Base-by-base conservation (phyloP, 2,113 vertebrate species). In the Etheostoma cragini region DNA sequence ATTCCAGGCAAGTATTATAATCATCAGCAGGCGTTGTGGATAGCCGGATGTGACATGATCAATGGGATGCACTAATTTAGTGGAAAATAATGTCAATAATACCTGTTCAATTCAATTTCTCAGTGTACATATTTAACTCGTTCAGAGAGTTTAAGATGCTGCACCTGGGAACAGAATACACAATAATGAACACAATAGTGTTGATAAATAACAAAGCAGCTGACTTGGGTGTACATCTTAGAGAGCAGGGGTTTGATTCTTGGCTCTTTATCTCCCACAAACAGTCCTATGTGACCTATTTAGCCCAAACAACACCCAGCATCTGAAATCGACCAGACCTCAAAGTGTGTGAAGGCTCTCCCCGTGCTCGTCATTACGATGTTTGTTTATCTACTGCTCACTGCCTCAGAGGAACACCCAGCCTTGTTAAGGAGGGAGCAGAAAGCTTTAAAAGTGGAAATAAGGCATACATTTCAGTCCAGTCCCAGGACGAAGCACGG, bases 391-490 rank as follows among this genome's bases (percentile, higher is more conserved):
- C 90, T 88, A 62, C 85, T 74, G 81, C 87, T 80, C 35, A 64
- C 83, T 81, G 83, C 87, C 94, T 92, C 91, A 68, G 88, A 92
- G 93, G 88, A 94, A 56, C 84, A 65, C 69, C 80, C 87, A 78
- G 86, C 84, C 93, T 94, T 92, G 88, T 95, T 94, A 94, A 80
- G 85, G 74, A 80, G 82, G 69, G 49, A 88, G 88, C 85, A 88
- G 86, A 88, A 92, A 88, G 87, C 89, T 91, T 93, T 87, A 90
- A 94, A 90, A 95, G 92, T 94, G 90, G 91, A 93, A 93, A 91
- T 91, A 93, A 92, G 92, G 90, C 90, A 82, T 90, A 87, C 89
- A 86, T 92, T 91, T 91, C 87, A 81, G 90, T 71, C 76, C 53
- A 63, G 82, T 94, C 93, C 92, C 94, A 85, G 81, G 90, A 91